Evolutionary conservation across 2,113 vertebrate genomes (phyloP).

Genomic region (Lanius ludovicianus): DNA sequence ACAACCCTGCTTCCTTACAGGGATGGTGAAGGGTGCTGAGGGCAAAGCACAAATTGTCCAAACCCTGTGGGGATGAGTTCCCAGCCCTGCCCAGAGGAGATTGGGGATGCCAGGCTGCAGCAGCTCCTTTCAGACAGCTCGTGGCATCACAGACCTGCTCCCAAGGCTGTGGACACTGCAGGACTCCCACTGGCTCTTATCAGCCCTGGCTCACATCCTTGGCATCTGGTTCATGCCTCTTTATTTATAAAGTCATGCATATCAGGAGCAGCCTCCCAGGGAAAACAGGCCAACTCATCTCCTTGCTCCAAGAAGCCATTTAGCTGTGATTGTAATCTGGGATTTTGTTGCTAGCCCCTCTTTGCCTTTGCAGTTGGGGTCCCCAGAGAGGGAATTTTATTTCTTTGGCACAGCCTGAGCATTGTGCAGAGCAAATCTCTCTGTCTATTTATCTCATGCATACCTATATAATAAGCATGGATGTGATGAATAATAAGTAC

Average conservation of each 20-base stretch:
- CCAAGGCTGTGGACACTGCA: neutral
- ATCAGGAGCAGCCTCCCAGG: conserved; percentile 29
- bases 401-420: conserved; percentile 26
- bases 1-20: neutral
- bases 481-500: neutral
- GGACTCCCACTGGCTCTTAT: neutral
- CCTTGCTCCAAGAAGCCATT: conserved; percentile 20
- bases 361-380: neutral
- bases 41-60: neutral
- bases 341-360: conserved; percentile 22
- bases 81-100: fast-evolving
- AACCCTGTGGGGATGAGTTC: neutral
- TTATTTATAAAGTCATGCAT: neutral
- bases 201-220: conserved; percentile 32
- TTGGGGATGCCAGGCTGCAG: neutral
- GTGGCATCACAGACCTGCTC: neutral
- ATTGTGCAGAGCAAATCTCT: neutral
- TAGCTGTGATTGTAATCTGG: conserved; percentile 9
- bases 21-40: neutral
- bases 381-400: conserved; percentile 16
- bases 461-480: conserved; percentile 20
- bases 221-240: conserved; percentile 1
- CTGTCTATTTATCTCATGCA: conserved; percentile 42
- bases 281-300: conserved; percentile 35
- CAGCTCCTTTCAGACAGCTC: neutral